Percentiles rank a stretch among this genome's conserved stretches.
Evolutionary conservation across 2,113 vertebrate genomes (phyloP).

Genomic region (Polypterus bichir): DNA sequence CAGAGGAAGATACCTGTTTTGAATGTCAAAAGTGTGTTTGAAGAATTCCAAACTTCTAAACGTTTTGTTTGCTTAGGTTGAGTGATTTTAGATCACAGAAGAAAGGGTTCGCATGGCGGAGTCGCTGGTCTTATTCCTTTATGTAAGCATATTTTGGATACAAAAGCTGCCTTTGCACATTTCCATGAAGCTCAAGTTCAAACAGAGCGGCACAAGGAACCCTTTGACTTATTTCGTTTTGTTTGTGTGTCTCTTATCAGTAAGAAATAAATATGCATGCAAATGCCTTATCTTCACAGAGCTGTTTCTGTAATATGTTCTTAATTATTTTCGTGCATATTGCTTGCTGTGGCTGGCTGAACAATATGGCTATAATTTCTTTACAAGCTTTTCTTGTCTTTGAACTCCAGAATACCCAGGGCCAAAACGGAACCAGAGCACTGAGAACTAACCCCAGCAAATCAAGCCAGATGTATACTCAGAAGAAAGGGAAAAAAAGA

Average conservation of each 20-base stretch:
- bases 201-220: constrained; percentile 63
- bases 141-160: constrained; percentile 73
- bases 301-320: constrained; percentile 69
- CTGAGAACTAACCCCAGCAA: constrained; percentile 56
- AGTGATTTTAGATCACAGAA: neutral
- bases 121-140: constrained; percentile 55
- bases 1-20: neutral
- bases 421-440: constrained; percentile 63
- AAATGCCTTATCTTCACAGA: constrained; percentile 62
- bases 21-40: neutral
- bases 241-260: constrained; percentile 57
- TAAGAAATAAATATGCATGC: constrained; percentile 46
- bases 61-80: neutral
- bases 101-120: constrained; percentile 55
- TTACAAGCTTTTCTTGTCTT: constrained; percentile 60
- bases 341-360: constrained; percentile 56
- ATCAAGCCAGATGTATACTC: constrained; percentile 61
- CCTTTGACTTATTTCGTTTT: constrained; percentile 62
- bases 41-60: neutral
- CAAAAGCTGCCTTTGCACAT: constrained; percentile 66
- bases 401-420: constrained; percentile 65
- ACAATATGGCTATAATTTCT: constrained; percentile 75
- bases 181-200: constrained; percentile 62
- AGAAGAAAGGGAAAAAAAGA: constrained; percentile 30
- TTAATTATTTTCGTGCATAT: constrained; percentile 71